Conservation (phyloP, 1,140 invertebrate genomes). For the Hormaphis cornu region DNA sequence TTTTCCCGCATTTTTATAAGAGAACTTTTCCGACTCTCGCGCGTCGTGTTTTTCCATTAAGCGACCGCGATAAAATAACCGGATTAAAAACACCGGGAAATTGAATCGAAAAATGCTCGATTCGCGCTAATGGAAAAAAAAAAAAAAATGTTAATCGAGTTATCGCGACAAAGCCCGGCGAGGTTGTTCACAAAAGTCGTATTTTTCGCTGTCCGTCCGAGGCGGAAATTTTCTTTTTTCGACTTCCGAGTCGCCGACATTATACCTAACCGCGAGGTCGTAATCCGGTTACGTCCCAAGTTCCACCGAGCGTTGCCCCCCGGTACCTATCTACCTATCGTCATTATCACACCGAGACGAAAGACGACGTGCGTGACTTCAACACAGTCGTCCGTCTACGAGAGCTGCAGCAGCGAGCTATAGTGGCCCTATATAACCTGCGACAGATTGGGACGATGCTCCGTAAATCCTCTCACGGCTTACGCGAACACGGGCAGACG, state of each 20-base stretch:
- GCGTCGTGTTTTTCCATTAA: too few species aligned
- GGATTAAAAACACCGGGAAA: neutral
- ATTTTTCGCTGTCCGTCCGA: too few species aligned
- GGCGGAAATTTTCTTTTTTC: neutral
- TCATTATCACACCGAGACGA: neutral
- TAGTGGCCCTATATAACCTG: too few species aligned
- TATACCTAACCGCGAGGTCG: neutral
- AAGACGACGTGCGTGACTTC: neutral
- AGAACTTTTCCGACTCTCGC: too few species aligned
- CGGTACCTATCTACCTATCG: too few species aligned
- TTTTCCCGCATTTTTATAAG: too few species aligned
- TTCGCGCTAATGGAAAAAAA: slow-evolving; percentile 1
- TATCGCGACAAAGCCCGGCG: neutral
- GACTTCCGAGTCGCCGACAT: neutral
- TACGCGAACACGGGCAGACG: too few species aligned
- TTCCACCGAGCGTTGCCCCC: neutral
- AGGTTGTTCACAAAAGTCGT: neutral
- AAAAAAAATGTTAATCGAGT: slow-evolving; percentile 10
- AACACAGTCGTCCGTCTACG: neutral
- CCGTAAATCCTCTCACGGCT: too few species aligned
- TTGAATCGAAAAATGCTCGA: slow-evolving; percentile 8
- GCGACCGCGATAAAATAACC: neutral
- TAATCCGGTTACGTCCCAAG: neutral
- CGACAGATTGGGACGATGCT: too few species aligned
- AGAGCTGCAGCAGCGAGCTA: too few species aligned